These are phyloP conservation scores for Aphelinus atriplicis DNA, from an alignment of 1,140 invertebrate genomes.

Conservation along the genomic window DNA sequence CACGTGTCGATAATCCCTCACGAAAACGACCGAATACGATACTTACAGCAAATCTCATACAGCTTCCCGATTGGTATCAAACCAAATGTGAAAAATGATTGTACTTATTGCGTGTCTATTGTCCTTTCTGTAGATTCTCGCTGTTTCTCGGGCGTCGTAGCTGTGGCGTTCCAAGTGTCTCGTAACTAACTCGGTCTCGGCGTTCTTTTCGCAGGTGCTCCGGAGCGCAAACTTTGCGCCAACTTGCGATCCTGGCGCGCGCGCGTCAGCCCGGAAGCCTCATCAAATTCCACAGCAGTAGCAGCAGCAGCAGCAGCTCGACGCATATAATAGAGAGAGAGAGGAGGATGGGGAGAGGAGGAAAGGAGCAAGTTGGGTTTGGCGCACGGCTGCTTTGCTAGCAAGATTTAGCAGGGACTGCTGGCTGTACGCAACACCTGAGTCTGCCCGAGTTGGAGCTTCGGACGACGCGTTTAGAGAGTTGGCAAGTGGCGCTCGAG, in stretches of 20 bases:
- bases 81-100: too few species aligned
- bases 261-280: slow-evolving; percentile 60
- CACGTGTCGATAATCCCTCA: too few species aligned
- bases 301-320: neutral
- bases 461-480: slow-evolving; percentile 1
- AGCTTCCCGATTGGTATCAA: too few species aligned
- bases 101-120: too few species aligned
- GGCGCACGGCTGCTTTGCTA: slow-evolving; percentile 45
- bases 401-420: slow-evolving; percentile 47
- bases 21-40: too few species aligned
- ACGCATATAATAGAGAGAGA: slow-evolving; percentile 23
- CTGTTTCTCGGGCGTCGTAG: slow-evolving; percentile 14
- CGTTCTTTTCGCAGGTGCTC: neutral
- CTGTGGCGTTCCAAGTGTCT: too few species aligned
- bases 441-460: slow-evolving; percentile 32
- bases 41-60: too few species aligned
- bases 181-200: neutral
- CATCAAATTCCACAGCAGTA: slow-evolving; percentile 53
- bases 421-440: slow-evolving; percentile 52
- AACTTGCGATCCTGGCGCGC: slow-evolving; percentile 51
- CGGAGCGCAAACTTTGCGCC: slow-evolving; percentile 48
- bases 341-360: too few species aligned
- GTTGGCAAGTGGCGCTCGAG: neutral
- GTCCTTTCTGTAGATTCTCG: neutral
- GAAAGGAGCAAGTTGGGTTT: slow-evolving; percentile 33